Conservation (phyloP, 2,888 invertebrate species). For the Nymphalis polychloros region DNA sequence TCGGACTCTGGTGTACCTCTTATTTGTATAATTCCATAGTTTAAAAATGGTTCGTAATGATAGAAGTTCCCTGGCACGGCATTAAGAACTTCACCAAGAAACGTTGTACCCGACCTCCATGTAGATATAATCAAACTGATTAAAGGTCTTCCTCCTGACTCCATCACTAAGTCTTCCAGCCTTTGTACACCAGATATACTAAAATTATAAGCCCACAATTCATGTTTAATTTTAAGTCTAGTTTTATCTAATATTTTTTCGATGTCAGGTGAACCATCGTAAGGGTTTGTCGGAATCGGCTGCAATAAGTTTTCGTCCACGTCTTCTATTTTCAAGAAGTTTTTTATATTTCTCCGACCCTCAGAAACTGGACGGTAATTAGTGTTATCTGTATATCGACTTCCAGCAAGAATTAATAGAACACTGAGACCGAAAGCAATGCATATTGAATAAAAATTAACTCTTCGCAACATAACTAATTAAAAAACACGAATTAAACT, state of each 20-base stretch:
- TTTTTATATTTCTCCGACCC: slow-evolving; percentile 67
- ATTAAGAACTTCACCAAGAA: slow-evolving; percentile 92
- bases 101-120: slow-evolving; percentile 95
- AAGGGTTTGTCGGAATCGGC: slow-evolving; percentile 63
- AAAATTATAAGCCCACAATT: slow-evolving; percentile 69
- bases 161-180: slow-evolving; percentile 85
- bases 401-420: slow-evolving; percentile 78
- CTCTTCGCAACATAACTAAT: slow-evolving; percentile 76
- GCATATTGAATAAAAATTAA: slow-evolving; percentile 79
- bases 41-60: slow-evolving; percentile 93
- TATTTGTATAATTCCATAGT: slow-evolving; percentile 91
- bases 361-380: slow-evolving; percentile 74
- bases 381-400: slow-evolving; percentile 79
- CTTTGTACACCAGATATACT: slow-evolving; percentile 71
- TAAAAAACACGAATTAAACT: slow-evolving; percentile 53
- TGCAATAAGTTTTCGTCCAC: slow-evolving; percentile 59
- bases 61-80: slow-evolving; percentile 93
- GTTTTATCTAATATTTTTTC: slow-evolving; percentile 69
- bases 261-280: slow-evolving; percentile 64
- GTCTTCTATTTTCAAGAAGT: slow-evolving; percentile 84
- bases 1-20: slow-evolving; percentile 87
- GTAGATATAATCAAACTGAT: slow-evolving; percentile 91
- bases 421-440: slow-evolving; percentile 78
- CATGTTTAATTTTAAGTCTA: slow-evolving; percentile 60
- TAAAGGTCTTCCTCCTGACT: slow-evolving; percentile 86